These are phyloP conservation scores for Drosophila sp. DNA, from an alignment of 1,140 invertebrate species.

Conservation along the genomic window DNA sequence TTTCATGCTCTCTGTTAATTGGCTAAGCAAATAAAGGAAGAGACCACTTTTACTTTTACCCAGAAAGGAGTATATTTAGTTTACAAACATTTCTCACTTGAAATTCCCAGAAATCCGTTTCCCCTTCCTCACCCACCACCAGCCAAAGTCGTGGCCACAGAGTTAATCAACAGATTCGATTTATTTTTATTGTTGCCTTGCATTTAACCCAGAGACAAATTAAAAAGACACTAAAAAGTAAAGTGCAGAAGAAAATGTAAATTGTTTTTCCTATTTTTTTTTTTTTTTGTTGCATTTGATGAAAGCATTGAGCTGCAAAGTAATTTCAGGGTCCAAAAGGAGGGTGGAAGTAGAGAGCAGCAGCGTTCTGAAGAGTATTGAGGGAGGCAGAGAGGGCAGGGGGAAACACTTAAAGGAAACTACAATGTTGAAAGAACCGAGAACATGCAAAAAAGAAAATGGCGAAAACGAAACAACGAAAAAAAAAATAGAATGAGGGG, in stretches of 20 bases:
- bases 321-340: conserved; percentile 1
- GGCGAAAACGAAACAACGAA: background rate
- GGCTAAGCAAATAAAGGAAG: background rate
- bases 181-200: conserved; percentile 10
- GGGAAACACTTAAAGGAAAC: conserved; percentile 12
- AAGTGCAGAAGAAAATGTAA: conserved; percentile 21
- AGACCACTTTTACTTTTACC: conserved; percentile 12
- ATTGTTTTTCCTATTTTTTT: conserved; percentile 19
- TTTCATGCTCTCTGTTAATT: background rate
- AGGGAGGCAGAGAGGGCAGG: background rate
- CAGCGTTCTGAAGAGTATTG: no score
- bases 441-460: background rate
- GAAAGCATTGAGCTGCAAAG: conserved; percentile 12
- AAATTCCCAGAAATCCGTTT: no score
- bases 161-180: background rate
- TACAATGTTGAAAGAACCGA: conserved; percentile 1
- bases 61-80: background rate
- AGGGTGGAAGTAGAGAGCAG: background rate
- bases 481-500: background rate
- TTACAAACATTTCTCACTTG: no score
- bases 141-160: background rate
- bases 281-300: conserved; percentile 2
- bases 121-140: no score
- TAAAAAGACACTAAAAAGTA: conserved; percentile 9
- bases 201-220: conserved; percentile 12